phyloP scores from a whole-genome alignment of 1,140 invertebrate genomes.

The Cotesia glomerata region DNA sequence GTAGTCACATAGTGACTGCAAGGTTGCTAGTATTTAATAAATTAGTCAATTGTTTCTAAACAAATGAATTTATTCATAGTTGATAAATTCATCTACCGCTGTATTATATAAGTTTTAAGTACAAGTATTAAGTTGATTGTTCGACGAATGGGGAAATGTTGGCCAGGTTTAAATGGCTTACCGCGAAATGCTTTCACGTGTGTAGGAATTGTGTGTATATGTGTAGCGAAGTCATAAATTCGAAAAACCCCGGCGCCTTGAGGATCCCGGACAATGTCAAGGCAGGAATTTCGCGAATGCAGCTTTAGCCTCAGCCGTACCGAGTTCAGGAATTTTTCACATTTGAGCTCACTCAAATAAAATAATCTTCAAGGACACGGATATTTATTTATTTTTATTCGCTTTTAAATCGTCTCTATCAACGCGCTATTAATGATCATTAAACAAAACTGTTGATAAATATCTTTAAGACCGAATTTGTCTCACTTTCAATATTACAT shows the following conservation, averaged over 20 bases:
- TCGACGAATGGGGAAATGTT: not conserved
- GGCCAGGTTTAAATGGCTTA: slow-evolving; percentile 20
- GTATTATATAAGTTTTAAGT: not conserved
- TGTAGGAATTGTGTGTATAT: no score
- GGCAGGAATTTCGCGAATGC: slow-evolving; percentile 11
- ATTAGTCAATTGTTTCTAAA: no score
- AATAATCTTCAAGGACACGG: not conserved
- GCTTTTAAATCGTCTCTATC: not conserved
- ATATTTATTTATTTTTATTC: not conserved
- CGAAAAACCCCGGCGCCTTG: slow-evolving; percentile 1
- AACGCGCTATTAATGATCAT: not conserved
- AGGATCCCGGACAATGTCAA: slow-evolving; percentile 20
- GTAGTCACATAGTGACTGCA: no score
- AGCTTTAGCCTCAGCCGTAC: not conserved
- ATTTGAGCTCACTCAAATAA: not conserved
- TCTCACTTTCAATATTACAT: no score
- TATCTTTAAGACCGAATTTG: no score
- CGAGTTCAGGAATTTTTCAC: slow-evolving; percentile 5
- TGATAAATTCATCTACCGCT: no score
- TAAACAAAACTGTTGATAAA: no score
- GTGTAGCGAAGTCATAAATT: slow-evolving; percentile 6
- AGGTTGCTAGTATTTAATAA: no score
- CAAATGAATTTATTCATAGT: no score
- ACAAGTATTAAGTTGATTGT: not conserved
- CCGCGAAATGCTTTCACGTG: slow-evolving; percentile 24